phyloP scores from a whole-genome alignment of 2,888 invertebrate genomes.

The Ormyrus labotus region DNA sequence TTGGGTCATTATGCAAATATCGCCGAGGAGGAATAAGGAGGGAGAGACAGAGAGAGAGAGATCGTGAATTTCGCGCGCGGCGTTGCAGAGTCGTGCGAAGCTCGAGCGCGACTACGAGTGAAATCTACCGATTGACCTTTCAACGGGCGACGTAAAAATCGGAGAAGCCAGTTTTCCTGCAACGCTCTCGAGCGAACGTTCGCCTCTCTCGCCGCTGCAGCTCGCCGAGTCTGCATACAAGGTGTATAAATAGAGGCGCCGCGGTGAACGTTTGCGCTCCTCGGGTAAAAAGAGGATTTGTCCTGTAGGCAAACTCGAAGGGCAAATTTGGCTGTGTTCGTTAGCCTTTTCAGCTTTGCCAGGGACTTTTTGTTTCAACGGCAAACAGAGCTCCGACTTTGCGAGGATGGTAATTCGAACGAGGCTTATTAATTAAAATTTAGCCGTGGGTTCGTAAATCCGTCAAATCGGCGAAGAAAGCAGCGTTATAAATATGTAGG shows the following conservation, averaged over 20 bases:
- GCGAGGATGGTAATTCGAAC: not conserved
- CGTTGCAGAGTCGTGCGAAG: constrained; percentile 64
- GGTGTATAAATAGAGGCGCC: constrained; percentile 51
- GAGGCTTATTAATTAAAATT: constrained; percentile 27
- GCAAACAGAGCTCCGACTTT: no score
- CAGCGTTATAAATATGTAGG: constrained; percentile 44
- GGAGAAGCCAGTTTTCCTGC: constrained; percentile 67
- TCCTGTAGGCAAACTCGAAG: constrained; percentile 20
- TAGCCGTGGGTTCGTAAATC: constrained; percentile 13
- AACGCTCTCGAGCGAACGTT: constrained; percentile 38
- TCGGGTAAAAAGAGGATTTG: constrained; percentile 23
- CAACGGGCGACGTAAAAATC: constrained; percentile 64
- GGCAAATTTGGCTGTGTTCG: constrained; percentile 1
- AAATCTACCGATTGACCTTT: constrained; percentile 75
- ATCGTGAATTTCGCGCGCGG: constrained; percentile 26
- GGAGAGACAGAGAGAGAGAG: not conserved
- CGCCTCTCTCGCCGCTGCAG: not conserved
- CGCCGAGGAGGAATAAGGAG: not conserved
- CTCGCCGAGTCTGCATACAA: constrained; percentile 3
- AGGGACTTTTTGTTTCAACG: no score
- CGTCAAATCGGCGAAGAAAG: constrained; percentile 33
- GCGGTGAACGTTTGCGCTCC: constrained; percentile 27
- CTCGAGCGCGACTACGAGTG: constrained; percentile 68
- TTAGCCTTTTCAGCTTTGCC: no score
- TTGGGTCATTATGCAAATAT: constrained; percentile 56